Conservation (phyloP, 2,888 invertebrate species). For the Congeria kusceri region DNA sequence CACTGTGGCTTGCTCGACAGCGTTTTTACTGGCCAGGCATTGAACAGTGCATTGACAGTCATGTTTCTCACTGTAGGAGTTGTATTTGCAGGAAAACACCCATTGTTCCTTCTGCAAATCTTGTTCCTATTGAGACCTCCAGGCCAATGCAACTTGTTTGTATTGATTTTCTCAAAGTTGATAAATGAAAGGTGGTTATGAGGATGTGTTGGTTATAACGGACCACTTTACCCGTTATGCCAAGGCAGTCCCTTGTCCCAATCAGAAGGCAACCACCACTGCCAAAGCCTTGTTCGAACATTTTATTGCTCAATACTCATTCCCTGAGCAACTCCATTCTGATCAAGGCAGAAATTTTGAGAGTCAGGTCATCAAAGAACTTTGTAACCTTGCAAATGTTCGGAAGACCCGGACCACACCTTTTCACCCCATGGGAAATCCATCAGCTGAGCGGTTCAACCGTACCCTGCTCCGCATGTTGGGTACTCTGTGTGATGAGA, state of each 20-base stretch:
- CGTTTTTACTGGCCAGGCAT: slow-evolving; percentile 49
- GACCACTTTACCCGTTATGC: slow-evolving; percentile 45
- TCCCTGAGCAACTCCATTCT: slow-evolving; percentile 37
- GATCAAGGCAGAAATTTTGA: slow-evolving; percentile 54
- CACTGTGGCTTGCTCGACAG: slow-evolving; percentile 28
- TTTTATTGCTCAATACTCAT: slow-evolving; percentile 37
- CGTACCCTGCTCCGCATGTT: slow-evolving; percentile 36
- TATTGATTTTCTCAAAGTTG: slow-evolving; percentile 29
- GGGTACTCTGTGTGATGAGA: slow-evolving; percentile 19
- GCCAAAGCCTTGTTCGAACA: slow-evolving; percentile 21
- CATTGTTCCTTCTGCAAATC: slow-evolving; percentile 9
- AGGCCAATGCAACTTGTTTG: slow-evolving; percentile 42
- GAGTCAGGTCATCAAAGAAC: slow-evolving; percentile 27
- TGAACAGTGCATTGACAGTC: slow-evolving; percentile 5
- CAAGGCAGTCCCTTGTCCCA: no score
- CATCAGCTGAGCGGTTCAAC: slow-evolving; percentile 41
- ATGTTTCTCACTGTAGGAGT: slow-evolving; percentile 4
- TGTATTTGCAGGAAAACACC: slow-evolving; percentile 27
- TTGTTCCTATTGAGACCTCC: slow-evolving; percentile 31
- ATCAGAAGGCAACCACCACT: no score
- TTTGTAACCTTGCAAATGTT: slow-evolving; percentile 30
- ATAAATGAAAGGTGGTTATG: slow-evolving; percentile 21
- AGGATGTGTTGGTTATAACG: slow-evolving; percentile 31
- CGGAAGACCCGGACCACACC: slow-evolving; percentile 42
- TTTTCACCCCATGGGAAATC: slow-evolving; percentile 52